phyloP scores from a whole-genome alignment of 37 sponge, comb jelly and placozoan species.

The Agelas oroides region DNA sequence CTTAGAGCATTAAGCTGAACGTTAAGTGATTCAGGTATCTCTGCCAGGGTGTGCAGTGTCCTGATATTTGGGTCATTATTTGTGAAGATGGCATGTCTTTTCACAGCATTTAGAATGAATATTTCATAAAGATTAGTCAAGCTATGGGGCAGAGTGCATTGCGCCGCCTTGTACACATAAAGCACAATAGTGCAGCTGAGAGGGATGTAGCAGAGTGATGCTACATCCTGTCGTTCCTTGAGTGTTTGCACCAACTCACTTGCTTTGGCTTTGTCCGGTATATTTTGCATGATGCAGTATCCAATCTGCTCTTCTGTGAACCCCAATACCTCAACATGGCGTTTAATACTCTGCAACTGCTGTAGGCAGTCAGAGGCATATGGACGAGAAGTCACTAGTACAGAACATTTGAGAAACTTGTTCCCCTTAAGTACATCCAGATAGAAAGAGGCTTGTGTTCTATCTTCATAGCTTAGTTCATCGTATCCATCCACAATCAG shows the following conservation, averaged over 20 bases:
- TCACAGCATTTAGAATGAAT: conserved; percentile 14
- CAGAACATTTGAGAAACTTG: not conserved
- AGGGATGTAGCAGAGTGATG: conserved; percentile 6
- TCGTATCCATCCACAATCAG: conserved; percentile 38
- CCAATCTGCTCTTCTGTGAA: conserved; percentile 20
- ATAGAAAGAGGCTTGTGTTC: not conserved
- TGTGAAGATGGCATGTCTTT: not conserved
- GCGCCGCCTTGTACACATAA: not conserved
- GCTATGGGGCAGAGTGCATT: conserved; percentile 1
- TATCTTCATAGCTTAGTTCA: conserved; percentile 1
- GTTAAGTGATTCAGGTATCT: not conserved
- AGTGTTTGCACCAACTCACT: not conserved
- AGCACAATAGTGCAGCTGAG: conserved; percentile 12
- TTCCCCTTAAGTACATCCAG: not conserved
- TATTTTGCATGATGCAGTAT: not conserved
- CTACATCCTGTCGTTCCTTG: not conserved
- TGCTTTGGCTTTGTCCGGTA: not conserved
- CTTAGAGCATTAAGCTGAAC: not conserved
- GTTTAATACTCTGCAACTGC: not conserved
- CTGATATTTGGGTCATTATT: too few species aligned
- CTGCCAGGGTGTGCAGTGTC: not conserved
- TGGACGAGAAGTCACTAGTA: conserved; percentile 27
- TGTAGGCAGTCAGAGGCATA: conserved; percentile 6
- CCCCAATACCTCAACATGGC: conserved; percentile 23
- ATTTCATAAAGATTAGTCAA: conserved; percentile 9